phyloP scores from a whole-genome alignment of 2,888 invertebrate species.

The Eulithis prunata region DNA sequence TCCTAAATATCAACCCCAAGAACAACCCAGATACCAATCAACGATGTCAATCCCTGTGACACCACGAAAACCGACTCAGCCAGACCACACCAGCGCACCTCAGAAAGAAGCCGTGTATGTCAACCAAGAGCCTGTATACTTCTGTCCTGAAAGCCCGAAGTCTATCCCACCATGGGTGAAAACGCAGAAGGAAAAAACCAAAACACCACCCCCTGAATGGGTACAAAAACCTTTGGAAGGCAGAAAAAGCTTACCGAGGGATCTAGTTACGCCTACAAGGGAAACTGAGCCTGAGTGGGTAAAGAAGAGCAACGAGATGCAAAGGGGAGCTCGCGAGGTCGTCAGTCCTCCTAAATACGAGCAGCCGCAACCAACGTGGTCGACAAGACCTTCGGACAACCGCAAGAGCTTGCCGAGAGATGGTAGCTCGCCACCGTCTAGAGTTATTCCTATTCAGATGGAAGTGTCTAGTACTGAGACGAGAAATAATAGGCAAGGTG shows the following conservation, averaged over 20 bases:
- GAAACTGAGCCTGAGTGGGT: conserved; percentile 79
- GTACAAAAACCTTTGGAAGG: conserved; percentile 72
- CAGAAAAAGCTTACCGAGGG: conserved; percentile 68
- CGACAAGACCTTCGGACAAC: conserved; percentile 75
- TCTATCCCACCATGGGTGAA: conserved; percentile 78
- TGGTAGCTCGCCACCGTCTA: conserved; percentile 64
- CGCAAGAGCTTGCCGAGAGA: conserved; percentile 76
- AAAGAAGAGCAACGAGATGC: conserved; percentile 73
- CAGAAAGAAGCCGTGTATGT: conserved; percentile 77
- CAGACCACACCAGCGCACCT: conserved; percentile 59
- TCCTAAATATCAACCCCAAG: conserved; percentile 53
- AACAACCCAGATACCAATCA: conserved; percentile 75
- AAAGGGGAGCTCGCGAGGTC: conserved; percentile 68
- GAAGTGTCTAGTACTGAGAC: conserved; percentile 79
- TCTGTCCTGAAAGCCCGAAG: conserved; percentile 76
- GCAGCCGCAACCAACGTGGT: conserved; percentile 77
- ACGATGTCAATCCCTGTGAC: conserved; percentile 79
- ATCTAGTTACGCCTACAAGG: conserved; percentile 71
- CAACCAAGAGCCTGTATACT: conserved; percentile 76
- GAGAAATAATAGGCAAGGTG: conserved; percentile 61
- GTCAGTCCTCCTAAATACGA: conserved; percentile 76
- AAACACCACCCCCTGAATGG: conserved; percentile 80
- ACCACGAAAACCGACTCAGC: conserved; percentile 62
- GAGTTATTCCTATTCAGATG: conserved; percentile 88
- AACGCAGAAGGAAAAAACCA: conserved; percentile 78